Percentiles rank a stretch among this genome's conserved stretches.
Evolutionary conservation across 2,797 vertebrate genomes (phyloP).

Genomic region (Uromys caudimaculatus): DNA sequence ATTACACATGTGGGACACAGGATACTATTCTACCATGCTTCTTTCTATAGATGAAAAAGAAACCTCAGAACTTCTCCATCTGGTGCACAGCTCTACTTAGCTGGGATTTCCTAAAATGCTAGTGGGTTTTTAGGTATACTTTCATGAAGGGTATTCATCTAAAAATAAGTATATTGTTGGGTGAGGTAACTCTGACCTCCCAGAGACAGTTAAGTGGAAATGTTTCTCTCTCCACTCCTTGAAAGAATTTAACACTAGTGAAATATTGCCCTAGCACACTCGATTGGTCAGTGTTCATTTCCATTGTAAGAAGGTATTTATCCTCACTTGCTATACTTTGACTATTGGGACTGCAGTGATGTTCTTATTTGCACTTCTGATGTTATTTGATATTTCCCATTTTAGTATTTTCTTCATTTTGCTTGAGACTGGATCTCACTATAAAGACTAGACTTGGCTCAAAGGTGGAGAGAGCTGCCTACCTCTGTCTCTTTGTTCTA

Average conservation of each 20-base stretch:
- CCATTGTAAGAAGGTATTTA: background rate
- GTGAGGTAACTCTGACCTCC: background rate
- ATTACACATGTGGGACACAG: too few species aligned
- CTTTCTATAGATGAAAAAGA: too few species aligned
- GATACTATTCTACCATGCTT: too few species aligned
- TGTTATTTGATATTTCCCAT: background rate
- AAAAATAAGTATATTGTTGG: background rate
- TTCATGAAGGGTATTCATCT: background rate
- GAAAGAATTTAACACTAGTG: background rate
- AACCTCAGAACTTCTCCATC: too few species aligned
- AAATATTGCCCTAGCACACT: background rate
- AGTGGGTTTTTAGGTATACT: background rate
- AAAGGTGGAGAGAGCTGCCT: background rate
- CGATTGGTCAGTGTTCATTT: background rate
- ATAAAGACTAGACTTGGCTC: too few species aligned
- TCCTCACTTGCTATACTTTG: background rate
- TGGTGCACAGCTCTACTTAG: too few species aligned
- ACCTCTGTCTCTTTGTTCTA: background rate
- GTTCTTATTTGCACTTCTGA: background rate
- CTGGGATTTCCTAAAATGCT: background rate
- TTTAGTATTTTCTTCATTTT: background rate
- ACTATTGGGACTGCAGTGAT: background rate
- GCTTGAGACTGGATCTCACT: background rate
- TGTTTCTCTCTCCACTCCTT: background rate
- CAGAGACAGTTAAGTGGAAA: background rate